Percentiles rank a stretch among this genome's conserved stretches.
These are phyloP conservation scores for Leptosomus discolor DNA, from an alignment of 2,113 vertebrate genomes.

Conservation along the genomic window DNA sequence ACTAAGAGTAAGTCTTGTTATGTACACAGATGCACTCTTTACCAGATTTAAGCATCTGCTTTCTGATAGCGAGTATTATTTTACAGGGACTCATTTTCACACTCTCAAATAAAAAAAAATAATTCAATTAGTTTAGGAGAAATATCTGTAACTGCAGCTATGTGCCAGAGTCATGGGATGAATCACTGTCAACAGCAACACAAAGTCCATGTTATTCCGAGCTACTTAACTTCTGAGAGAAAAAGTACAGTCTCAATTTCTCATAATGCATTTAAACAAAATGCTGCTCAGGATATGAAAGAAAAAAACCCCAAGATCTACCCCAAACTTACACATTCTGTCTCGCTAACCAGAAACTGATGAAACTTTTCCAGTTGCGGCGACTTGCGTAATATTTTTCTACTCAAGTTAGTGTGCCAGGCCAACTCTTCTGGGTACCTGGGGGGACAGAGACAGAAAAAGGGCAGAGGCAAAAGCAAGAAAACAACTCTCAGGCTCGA, in stretches of 20 bases:
- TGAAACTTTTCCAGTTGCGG: slow-evolving; percentile 94
- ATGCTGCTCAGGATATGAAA: rapidly evolving
- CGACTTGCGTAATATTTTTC: slow-evolving; percentile 94
- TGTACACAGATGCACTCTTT: rapidly evolving
- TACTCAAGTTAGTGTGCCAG: slow-evolving; percentile 98
- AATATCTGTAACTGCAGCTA: neutral
- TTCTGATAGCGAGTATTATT: neutral
- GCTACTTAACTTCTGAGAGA: neutral
- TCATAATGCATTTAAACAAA: neutral
- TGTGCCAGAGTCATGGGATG: neutral
- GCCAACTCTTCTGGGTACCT: slow-evolving; percentile 98
- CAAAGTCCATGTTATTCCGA: neutral
- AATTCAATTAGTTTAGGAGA: neutral
- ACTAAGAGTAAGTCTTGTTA: neutral
- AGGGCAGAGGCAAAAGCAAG: too few relatives aligned
- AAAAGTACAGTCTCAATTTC: neutral
- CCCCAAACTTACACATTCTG: slow-evolving; percentile 84
- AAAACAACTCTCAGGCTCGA: rapidly evolving
- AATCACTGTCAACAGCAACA: neutral
- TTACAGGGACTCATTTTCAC: neutral
- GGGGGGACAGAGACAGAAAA: neutral
- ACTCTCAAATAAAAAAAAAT: neutral
- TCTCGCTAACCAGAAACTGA: slow-evolving; percentile 96
- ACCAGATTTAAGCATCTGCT: neutral
- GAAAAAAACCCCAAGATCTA: neutral